These are phyloP conservation scores for Bubo blakistoni DNA, from an alignment of 2,113 vertebrate genomes.

Conservation along the genomic window DNA sequence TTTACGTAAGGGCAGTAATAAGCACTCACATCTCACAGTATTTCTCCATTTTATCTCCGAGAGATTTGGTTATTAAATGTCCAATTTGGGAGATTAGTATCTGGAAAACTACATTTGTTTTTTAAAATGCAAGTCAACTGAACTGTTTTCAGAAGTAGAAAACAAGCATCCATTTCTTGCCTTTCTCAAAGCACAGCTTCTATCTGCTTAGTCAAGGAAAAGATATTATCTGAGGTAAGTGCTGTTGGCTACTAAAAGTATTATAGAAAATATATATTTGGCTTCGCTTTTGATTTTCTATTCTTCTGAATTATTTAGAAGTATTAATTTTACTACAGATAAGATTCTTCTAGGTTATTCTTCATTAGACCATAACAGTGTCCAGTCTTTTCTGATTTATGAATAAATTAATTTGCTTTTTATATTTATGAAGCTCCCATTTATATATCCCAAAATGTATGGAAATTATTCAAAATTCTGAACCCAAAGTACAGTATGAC, in stretches of 20 bases:
- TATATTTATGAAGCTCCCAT: not conserved
- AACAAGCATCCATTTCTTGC: not conserved
- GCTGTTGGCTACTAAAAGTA: not conserved
- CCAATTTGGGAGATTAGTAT: not conserved
- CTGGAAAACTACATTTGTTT: not conserved
- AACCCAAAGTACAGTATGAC: not conserved
- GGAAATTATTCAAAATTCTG: not conserved
- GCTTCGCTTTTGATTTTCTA: not conserved
- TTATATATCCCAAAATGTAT: not conserved
- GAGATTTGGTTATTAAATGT: not conserved
- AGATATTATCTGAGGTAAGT: not conserved
- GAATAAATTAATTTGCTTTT: not conserved
- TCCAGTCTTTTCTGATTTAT: not conserved
- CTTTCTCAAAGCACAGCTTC: not conserved
- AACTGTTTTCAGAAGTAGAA: not conserved
- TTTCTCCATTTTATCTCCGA: not conserved
- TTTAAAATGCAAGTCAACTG: not conserved
- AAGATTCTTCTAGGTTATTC: not conserved
- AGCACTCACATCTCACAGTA: not conserved
- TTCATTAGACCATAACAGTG: not conserved
- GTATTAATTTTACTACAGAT: not conserved
- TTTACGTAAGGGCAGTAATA: not conserved
- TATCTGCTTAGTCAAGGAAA: not conserved
- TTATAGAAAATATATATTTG: not conserved
- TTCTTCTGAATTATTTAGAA: not conserved